These are phyloP conservation scores for Atta texana DNA, from an alignment of 1,140 invertebrate genomes.

Conservation along the genomic window DNA sequence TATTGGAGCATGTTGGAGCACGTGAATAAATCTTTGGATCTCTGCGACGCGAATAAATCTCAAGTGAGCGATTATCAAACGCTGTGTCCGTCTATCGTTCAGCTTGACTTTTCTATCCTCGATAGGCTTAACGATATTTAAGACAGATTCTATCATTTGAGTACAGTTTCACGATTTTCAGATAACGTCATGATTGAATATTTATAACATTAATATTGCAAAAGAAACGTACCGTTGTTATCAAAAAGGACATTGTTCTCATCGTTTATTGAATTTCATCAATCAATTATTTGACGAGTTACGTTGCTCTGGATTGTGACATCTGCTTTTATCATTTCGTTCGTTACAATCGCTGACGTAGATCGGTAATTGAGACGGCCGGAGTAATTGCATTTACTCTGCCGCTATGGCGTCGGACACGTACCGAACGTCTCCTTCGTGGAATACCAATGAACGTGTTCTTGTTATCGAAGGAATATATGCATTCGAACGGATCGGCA, in stretches of 20 bases:
- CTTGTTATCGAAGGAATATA: constrained; percentile 73
- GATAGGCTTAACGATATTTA: constrained; percentile 1
- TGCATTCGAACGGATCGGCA: constrained; percentile 56
- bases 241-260: neutral
- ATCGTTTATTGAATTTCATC: neutral
- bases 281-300: constrained; percentile 2
- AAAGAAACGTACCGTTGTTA: neutral
- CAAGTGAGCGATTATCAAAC: constrained; percentile 57
- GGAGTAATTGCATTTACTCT: constrained; percentile 80
- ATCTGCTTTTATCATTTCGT: constrained; percentile 70
- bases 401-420: constrained; percentile 71
- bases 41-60: too few relatives aligned
- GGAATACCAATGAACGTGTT: constrained; percentile 79
- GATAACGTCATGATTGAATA: neutral
- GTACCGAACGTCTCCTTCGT: constrained; percentile 72
- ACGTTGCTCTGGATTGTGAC: constrained; percentile 31
- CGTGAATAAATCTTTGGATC: too few relatives aligned
- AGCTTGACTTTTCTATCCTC: neutral
- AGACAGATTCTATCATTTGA: neutral
- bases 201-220: constrained; percentile 2
- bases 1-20: too few relatives aligned
- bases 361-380: constrained; percentile 81
- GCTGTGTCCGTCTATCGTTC: neutral
- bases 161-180: neutral
- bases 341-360: constrained; percentile 80